Evolutionary conservation across 2,888 invertebrate species (phyloP).

Genomic region (Dorcus parallelipipedus): DNA sequence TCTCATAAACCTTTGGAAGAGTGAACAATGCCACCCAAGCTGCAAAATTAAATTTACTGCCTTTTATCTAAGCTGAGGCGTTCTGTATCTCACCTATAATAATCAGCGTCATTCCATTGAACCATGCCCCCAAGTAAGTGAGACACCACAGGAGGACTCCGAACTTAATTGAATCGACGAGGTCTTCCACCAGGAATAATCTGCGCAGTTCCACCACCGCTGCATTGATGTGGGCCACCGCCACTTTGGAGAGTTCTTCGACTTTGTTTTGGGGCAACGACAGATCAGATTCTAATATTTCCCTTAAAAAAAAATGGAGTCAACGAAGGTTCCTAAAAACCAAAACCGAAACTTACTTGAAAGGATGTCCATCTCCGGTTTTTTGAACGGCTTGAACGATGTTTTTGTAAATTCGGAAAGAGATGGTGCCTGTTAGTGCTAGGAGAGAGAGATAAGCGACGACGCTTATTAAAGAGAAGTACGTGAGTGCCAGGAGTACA

Average conservation of each 20-base stretch:
- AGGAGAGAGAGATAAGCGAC: constrained; percentile 88
- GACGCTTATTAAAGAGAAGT: constrained; percentile 94
- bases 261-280: constrained; percentile 88
- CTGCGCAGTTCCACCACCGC: constrained; percentile 79
- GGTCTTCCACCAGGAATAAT: constrained; percentile 93
- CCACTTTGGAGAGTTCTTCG: constrained; percentile 80
- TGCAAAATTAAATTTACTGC: constrained; percentile 42
- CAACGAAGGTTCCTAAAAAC: too few relatives aligned
- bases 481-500: constrained; percentile 88
- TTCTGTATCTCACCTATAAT: constrained; percentile 73
- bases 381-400: constrained; percentile 95
- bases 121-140: constrained; percentile 97
- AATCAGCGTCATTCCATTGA: constrained; percentile 98
- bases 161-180: constrained; percentile 95
- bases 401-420: constrained; percentile 95
- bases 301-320: constrained; percentile 50
- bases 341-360: constrained; percentile 70
- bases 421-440: constrained; percentile 80
- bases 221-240: constrained; percentile 84
- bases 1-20: constrained; percentile 93
- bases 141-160: constrained; percentile 92
- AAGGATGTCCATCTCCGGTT: constrained; percentile 94
- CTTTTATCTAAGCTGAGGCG: neutral
- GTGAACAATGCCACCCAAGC: constrained; percentile 92
- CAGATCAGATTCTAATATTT: constrained; percentile 83